These are phyloP conservation scores for Limanda limanda DNA, from an alignment of 2,113 vertebrate genomes.

Conservation along the genomic window DNA sequence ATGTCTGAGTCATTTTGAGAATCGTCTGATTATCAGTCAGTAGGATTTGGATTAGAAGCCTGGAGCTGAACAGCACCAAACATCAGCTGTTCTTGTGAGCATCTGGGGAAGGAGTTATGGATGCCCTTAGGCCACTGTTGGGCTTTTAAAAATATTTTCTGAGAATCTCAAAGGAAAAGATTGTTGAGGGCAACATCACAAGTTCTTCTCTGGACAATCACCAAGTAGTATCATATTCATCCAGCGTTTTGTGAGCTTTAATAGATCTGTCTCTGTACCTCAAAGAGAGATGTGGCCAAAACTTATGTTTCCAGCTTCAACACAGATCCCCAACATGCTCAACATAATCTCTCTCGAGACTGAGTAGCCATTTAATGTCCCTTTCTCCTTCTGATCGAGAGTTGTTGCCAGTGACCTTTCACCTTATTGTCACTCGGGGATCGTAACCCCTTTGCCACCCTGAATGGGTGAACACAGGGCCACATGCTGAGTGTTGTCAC, in stretches of 20 bases:
- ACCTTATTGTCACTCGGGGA: constrained; percentile 62
- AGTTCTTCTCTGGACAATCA: constrained; percentile 6
- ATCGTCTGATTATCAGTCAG: constrained; percentile 6
- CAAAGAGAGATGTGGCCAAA: background rate
- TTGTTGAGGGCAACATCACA: constrained; percentile 34
- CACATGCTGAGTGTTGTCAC: constrained; percentile 63
- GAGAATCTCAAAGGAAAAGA: constrained; percentile 33
- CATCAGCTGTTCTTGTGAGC: constrained; percentile 8
- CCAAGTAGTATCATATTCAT: constrained; percentile 1
- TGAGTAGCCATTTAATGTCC: constrained; percentile 39
- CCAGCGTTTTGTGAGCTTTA: background rate
- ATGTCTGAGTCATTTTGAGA: background rate
- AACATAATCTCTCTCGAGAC: constrained; percentile 41
- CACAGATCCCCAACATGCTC: background rate
- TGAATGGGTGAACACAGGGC: constrained; percentile 73
- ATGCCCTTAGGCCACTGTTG: constrained; percentile 26
- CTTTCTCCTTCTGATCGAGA: constrained; percentile 54
- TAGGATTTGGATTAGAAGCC: constrained; percentile 7
- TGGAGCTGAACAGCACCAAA: background rate
- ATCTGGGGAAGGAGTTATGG: constrained; percentile 9
- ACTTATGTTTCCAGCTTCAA: background rate
- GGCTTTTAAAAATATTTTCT: constrained; percentile 29
- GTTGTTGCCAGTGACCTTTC: constrained; percentile 71
- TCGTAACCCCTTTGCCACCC: constrained; percentile 67
- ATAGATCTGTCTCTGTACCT: background rate